phyloP scores from a whole-genome alignment of 2,888 invertebrate genomes.

The Glaucopsyche alexis region DNA sequence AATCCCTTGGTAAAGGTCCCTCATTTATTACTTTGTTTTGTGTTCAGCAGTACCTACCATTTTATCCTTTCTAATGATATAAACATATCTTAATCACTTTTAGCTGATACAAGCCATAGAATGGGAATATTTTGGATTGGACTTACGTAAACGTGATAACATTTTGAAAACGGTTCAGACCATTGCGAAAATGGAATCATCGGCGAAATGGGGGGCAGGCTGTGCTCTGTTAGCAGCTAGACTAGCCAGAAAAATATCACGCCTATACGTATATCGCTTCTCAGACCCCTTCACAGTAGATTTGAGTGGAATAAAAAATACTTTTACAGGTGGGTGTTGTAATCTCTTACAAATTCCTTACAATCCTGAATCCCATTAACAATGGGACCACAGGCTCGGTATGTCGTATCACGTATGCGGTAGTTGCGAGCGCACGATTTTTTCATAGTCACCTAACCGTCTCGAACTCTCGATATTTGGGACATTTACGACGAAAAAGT shows the following conservation, averaged over 20 bases:
- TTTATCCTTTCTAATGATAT: background rate
- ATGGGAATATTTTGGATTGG: slow-evolving; percentile 77
- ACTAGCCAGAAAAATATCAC: slow-evolving; percentile 66
- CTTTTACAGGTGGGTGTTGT: slow-evolving; percentile 72
- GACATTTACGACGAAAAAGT: too few species aligned
- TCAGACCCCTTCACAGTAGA: slow-evolving; percentile 71
- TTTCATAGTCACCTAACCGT: too few species aligned
- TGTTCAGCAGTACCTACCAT: too few species aligned
- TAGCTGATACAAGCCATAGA: slow-evolving; percentile 64
- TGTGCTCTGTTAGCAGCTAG: slow-evolving; percentile 79
- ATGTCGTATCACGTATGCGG: too few species aligned
- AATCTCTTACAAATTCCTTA: background rate
- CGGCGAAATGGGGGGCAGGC: slow-evolving; percentile 77
- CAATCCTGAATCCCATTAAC: background rate
- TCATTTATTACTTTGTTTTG: too few species aligned
- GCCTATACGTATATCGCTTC: slow-evolving; percentile 80
- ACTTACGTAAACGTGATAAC: slow-evolving; percentile 45
- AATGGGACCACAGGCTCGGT: too few species aligned
- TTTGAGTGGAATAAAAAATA: slow-evolving; percentile 64
- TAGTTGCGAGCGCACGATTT: too few species aligned
- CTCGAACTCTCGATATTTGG: too few species aligned
- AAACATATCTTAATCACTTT: background rate
- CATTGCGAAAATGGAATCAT: slow-evolving; percentile 78
- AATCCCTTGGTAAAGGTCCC: slow-evolving; percentile 49
- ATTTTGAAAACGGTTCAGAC: slow-evolving; percentile 63